Conservation (phyloP, 2,797 vertebrate species). For the Tiaroga cobitis region DNA sequence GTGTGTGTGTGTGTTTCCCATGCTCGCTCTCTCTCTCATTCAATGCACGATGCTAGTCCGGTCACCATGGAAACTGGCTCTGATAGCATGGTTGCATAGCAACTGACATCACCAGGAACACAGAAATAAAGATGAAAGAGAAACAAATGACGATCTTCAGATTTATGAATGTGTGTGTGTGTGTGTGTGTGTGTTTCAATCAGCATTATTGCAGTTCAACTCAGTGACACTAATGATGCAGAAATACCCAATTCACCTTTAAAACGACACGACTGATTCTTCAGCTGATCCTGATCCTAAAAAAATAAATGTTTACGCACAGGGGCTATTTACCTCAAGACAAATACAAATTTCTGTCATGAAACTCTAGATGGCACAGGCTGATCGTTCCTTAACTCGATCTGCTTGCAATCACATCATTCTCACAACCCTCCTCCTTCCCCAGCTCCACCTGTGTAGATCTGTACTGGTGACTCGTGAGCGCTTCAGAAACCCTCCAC, state of each 20-base stretch:
- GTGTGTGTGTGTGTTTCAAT: background rate
- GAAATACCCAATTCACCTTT: background rate
- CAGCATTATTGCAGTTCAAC: background rate
- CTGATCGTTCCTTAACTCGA: no score
- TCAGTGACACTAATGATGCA: background rate
- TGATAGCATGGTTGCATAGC: slow-evolving; percentile 61
- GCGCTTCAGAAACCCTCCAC: no score
- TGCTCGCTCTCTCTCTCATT: slow-evolving; percentile 55
- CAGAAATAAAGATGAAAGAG: slow-evolving; percentile 60
- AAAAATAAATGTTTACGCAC: no score
- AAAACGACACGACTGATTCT: background rate
- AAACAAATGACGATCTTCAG: slow-evolving; percentile 49
- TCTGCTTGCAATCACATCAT: no score
- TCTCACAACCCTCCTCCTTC: no score
- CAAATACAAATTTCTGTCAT: no score
- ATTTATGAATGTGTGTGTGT: slow-evolving; percentile 20
- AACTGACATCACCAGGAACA: slow-evolving; percentile 65
- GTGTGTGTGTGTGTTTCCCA: slow-evolving; percentile 25
- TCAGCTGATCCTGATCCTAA: background rate
- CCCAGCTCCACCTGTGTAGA: no score
- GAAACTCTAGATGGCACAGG: no score
- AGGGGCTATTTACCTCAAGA: no score
- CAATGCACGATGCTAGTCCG: slow-evolving; percentile 53
- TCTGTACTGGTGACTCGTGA: no score
- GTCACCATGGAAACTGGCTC: slow-evolving; percentile 64